Conservation (phyloP, 2,113 vertebrate species). For the Pterophyllum scalare region DNA sequence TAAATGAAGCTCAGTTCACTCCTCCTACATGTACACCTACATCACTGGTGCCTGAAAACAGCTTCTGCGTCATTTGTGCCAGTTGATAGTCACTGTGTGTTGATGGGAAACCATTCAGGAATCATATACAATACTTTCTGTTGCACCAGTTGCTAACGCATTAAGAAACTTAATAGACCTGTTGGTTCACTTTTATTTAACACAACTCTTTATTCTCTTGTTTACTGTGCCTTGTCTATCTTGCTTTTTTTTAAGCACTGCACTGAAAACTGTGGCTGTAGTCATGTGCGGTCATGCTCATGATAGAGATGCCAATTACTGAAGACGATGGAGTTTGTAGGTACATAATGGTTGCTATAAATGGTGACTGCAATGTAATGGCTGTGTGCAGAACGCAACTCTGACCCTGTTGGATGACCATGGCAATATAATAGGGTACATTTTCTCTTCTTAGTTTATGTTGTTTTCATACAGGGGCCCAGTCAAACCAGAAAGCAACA, state of each 20-base stretch:
- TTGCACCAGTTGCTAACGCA: neutral
- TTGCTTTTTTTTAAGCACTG: neutral
- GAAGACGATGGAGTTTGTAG: neutral
- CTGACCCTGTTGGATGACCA: neutral
- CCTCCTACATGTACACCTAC: neutral
- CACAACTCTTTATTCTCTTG: neutral
- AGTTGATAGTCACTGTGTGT: neutral
- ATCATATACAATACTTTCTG: neutral
- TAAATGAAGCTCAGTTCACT: neutral
- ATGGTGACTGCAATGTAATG: conserved; percentile 9
- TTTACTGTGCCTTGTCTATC: neutral
- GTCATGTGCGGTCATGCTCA: neutral
- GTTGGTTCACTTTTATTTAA: neutral
- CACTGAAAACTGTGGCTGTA: neutral
- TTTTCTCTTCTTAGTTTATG: neutral
- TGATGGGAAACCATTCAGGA: neutral
- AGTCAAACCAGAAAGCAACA: neutral
- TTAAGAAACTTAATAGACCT: neutral
- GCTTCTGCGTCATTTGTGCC: neutral
- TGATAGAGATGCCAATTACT: conserved; percentile 2
- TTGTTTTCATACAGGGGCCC: neutral
- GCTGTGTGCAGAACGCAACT: neutral
- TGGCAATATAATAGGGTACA: neutral
- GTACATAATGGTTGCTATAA: neutral
- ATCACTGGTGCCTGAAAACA: neutral